Conservation (phyloP, 2,113 vertebrate species). For the Oplegnathus fasciatus region DNA sequence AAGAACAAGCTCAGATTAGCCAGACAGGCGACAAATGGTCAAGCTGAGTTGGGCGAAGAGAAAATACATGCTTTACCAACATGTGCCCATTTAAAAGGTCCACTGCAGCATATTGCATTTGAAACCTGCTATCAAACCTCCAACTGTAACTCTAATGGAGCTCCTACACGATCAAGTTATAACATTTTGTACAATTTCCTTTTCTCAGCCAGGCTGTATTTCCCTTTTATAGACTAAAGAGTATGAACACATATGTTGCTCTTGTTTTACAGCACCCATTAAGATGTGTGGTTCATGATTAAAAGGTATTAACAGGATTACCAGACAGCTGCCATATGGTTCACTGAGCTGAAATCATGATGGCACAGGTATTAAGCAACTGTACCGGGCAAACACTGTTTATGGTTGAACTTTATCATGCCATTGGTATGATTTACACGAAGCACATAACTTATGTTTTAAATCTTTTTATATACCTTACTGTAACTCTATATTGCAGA, state of each 20-base stretch:
- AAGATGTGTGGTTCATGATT: slow-evolving; percentile 60
- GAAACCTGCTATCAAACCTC: not conserved
- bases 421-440: not conserved
- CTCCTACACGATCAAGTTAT: not conserved
- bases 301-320: slow-evolving; percentile 76
- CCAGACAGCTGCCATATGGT: slow-evolving; percentile 68
- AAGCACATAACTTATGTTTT: not conserved
- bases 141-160: not conserved
- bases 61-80: not conserved
- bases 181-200: slow-evolving; percentile 36
- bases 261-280: slow-evolving; percentile 53
- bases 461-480: not conserved
- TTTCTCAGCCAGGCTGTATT: slow-evolving; percentile 16
- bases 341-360: slow-evolving; percentile 46
- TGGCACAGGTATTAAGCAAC: slow-evolving; percentile 30
- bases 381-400: not conserved
- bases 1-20: slow-evolving; percentile 20
- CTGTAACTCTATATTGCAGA: not conserved
- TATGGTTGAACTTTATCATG: not conserved
- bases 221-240: slow-evolving; percentile 1
- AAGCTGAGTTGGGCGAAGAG: not conserved
- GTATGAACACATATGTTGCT: slow-evolving; percentile 19
- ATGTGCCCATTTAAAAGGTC: not conserved
- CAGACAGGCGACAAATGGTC: not conserved
- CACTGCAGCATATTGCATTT: not conserved